Evolutionary conservation across 1,140 invertebrate species (phyloP), one percentile per base, ranked within the genome.

Genomic region (Melitaea cinxia): DNA sequence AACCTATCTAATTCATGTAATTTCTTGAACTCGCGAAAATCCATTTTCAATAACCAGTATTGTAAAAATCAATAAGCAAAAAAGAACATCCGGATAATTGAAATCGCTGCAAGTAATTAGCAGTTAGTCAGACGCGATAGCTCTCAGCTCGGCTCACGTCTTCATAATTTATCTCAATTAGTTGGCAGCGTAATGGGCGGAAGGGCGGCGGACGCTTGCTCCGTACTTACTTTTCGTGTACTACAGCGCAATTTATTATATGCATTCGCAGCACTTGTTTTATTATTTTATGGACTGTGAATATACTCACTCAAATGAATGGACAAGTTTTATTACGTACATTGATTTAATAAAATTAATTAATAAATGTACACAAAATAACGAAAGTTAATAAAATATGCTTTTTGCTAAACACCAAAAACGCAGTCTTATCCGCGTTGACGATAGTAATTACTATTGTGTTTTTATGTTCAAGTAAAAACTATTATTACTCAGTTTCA

Each of bases 141-240:
- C 79, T 78, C 72, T 77, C 72, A 70, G 78, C 78, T 72, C 72
- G 74, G 68, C 75, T 75, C 82, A 83, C 80, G 78, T 88, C 83
- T 86, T 85, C 82, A 84, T 86, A 83, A 86, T 88, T 85, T 83
- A 85, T 88, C 82, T 83, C 85, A 88, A 88, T 88, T 88, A 88
- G 83, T 82, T 78, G 75, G 54, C 77, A 69, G 66, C 72, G 79
- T 85, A 85, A 85, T 83, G 81, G 83, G 83, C 76, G 85, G 82
- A 88, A 88, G 81, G 75, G 75, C 70, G 78, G 71, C 70, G 59
- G 62, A 47, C 28, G 58, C 69, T 67, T 54, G 7, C 56, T 56
- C 66, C 65, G 66, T 60, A 33, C 68, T 54, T 68, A 35, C 62
- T 61, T 23, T 45, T 63, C 55, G 52, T 61, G 55, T 54, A 66